Evolutionary conservation across 2,888 invertebrate genomes (phyloP), one percentile per base, ranked within the genome.

Genomic region (Matsumyia berberina): DNA sequence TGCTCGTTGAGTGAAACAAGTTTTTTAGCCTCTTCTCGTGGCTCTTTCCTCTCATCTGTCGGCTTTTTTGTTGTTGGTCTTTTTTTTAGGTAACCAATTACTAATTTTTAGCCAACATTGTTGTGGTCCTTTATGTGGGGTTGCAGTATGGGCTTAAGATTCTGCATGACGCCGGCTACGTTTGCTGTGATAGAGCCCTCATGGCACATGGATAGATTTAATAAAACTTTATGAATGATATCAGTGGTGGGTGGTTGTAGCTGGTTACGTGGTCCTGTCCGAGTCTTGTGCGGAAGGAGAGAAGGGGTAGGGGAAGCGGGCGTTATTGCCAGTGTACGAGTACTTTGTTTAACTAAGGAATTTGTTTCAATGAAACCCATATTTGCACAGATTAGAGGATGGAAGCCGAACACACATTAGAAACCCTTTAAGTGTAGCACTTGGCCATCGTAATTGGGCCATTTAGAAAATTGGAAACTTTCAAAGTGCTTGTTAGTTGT

Each of bases 1-100:
- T 87, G 87, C 87, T 87, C 87, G 86, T 87, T 87, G 87, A 87
- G 87, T 87, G 87, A 87, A 87, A 86, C 86, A 87, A 87, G 87
- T 86, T 87, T 87, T 72, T 73, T 64, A 83, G 82, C 69, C 79
- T 73, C 76, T 64, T 86, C 79, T 62, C 76, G 73, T 55, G 69
- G 72, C 74, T 42, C 70, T 74, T 80, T 73, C 69, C 66, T 77
- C 78, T 58, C 60, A 24, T 69, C 55, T 44, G 19, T 29, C 37
- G 42, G 72, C 53, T 29, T 69, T 31, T 60, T 57, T 60, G 60
- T 72, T 64, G 70, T 44, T 67, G 53, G 72, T 76, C 39, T 58
- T 19, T 42, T 72, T 74, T 77, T 76, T 67, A 86, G 80, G 81
- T 81, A 86, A 81, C 86, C 81, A 81, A 86, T 86, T 86, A 86